Base-by-base conservation (phyloP, 2,113 vertebrate genomes). In the Blennius ocellaris region DNA sequence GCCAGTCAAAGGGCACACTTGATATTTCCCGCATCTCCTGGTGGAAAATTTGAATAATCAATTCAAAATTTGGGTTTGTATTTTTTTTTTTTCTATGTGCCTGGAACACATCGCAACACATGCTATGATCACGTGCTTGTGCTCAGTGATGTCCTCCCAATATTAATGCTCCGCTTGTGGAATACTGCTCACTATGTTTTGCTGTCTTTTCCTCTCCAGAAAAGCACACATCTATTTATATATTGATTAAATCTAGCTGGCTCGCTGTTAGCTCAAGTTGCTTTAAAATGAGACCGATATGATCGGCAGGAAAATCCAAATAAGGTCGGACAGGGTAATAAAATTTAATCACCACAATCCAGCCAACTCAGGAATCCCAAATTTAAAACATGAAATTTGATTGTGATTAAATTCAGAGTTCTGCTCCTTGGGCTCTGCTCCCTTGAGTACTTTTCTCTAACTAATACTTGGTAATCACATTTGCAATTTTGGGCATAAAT, bases 1-100 rank as follows among this genome's bases (percentile, higher is more conserved):
- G 83, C 76, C 83, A 85, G 78, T 88, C 78, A 81, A 89, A 90
- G 85, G 73, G 59, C 85, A 80, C 59, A 37, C 54, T 73, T 81
- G 82, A 87, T 81, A 80, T 85, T 85, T 85, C 63, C 82, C 78
- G 72, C 68, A 56, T 65, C 61, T 87, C 64, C 57, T 62, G 8
- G 59, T 58, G 60, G 66, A 77, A 81, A 60, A 84, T 49, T 62
- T 44, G 8, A 66, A 81, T 78, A 40, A 75, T 81, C 21, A 65
- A 37, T 74, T 62, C 39, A 50, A 58, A 77, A 12, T 59, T 70
- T 76, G 5, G 14, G 37, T 51, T n/a, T n/a, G n/a, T 71, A 49
- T 48, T 37, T 44, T 74, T 66, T 74, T 49, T 66, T 45, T 59
- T 38, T 5, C 3, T 21, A n/a, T 70, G 51, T 30, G 30, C 2